Conservation (phyloP, 1,140 invertebrate genomes). For the Meloidogyne chitwoodi region DNA sequence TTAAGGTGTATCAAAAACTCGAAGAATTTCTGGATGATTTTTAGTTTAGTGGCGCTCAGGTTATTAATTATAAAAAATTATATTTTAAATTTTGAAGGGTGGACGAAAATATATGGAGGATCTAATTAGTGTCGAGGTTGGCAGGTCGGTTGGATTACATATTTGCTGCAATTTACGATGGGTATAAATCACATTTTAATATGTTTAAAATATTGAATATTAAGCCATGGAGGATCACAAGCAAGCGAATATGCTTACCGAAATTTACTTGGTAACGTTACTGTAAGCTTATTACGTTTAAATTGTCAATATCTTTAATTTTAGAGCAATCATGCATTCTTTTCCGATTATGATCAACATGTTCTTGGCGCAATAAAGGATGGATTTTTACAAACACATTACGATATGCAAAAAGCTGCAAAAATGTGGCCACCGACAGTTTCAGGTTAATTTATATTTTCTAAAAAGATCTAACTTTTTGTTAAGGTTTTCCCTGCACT, state of each 20-base stretch:
- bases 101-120: constrained; percentile 37
- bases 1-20: too few relatives aligned
- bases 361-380: constrained; percentile 19
- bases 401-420: constrained; percentile 17
- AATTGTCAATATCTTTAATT: neutral
- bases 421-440: constrained; percentile 25
- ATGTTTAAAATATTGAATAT: neutral
- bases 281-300: neutral
- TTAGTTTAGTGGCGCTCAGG: too few relatives aligned
- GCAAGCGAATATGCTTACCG: constrained; percentile 31
- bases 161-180: constrained; percentile 26
- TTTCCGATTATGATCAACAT: constrained; percentile 27
- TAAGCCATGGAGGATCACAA: constrained; percentile 3
- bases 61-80: neutral
- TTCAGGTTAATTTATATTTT: constrained; percentile 27
- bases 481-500: constrained; percentile 22
- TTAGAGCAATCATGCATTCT: constrained; percentile 27
- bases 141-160: constrained; percentile 27
- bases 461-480: neutral
- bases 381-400: constrained; percentile 25
- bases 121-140: constrained; percentile 34
- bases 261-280: constrained; percentile 30
- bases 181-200: neutral
- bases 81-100: constrained; percentile 21
- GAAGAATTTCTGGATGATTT: too few relatives aligned